Conservation (phyloP, 2,888 invertebrate species). For the Linyphia triangularis region DNA sequence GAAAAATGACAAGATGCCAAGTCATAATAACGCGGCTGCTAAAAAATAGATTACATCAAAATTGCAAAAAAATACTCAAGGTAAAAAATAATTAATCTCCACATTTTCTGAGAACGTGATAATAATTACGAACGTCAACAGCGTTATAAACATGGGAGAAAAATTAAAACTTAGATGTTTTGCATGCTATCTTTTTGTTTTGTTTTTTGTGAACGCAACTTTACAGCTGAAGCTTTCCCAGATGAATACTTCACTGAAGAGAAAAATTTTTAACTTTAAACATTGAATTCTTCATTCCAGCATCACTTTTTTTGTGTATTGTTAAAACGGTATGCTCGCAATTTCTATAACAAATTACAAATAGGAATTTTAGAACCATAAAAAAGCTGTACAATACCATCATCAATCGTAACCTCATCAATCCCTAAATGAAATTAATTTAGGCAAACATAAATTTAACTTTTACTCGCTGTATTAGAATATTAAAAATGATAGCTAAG, state of each 20-base stretch:
- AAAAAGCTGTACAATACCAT: too few species aligned
- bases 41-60: neutral
- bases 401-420: too few species aligned
- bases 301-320: too few species aligned
- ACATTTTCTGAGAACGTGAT: constrained; percentile 60
- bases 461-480: too few species aligned
- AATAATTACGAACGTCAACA: constrained; percentile 58
- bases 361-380: too few species aligned
- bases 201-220: constrained; percentile 12
- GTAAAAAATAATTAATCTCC: constrained; percentile 45
- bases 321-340: too few species aligned
- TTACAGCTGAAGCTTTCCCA: constrained; percentile 61
- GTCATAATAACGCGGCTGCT: too few species aligned
- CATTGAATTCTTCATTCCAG: neutral
- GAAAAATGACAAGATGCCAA: too few species aligned
- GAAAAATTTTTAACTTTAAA: neutral
- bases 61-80: neutral
- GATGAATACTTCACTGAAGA: constrained; percentile 32
- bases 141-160: constrained; percentile 15
- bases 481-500: too few species aligned
- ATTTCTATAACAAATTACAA: too few species aligned
- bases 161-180: neutral
- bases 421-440: too few species aligned
- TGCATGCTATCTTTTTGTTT: neutral
- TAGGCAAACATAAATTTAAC: too few species aligned